phyloP scores from a whole-genome alignment of 1,140 invertebrate species.

The Microplitis demolitor region DNA sequence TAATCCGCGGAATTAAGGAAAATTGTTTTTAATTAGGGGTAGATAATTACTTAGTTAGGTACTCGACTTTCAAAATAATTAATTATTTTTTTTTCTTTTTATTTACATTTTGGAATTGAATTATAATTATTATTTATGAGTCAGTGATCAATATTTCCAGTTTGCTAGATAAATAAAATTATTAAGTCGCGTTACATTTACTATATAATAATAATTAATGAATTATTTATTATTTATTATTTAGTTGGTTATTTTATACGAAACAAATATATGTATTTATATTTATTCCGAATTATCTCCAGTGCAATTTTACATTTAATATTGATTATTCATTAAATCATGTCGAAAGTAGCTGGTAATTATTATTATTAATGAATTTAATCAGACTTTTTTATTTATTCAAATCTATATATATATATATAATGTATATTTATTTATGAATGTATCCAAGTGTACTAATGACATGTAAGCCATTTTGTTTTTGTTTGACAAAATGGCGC shows the following conservation, averaged over 20 bases:
- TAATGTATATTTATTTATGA: background rate
- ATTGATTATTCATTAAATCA: background rate
- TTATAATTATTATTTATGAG: conserved; percentile 8
- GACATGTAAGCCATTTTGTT: too few relatives aligned
- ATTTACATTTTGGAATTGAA: background rate
- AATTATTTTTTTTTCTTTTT: background rate
- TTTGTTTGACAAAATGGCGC: too few relatives aligned
- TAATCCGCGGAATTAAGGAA: conserved; percentile 32
- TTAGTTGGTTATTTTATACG: background rate
- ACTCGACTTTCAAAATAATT: background rate
- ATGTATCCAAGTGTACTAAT: too few relatives aligned
- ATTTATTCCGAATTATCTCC: conserved; percentile 8
- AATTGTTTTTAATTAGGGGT: conserved; percentile 17
- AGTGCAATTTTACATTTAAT: conserved; percentile 14
- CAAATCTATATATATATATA: background rate
- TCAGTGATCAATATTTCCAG: conserved; percentile 32
- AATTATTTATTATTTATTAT: too few relatives aligned
- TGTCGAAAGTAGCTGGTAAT: background rate
- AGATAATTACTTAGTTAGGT: conserved; percentile 34
- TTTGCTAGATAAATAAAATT: conserved; percentile 20
- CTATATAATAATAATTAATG: conserved; percentile 11
- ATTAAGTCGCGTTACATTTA: background rate
- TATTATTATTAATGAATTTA: background rate
- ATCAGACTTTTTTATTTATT: too few relatives aligned
- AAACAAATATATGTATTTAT: conserved; percentile 16